A percentile compares a stretch with the other conserved stretches of the same genome.
phyloP scores from a whole-genome alignment of 1,140 invertebrate genomes.

The Anoplolepis gracilipes region DNA sequence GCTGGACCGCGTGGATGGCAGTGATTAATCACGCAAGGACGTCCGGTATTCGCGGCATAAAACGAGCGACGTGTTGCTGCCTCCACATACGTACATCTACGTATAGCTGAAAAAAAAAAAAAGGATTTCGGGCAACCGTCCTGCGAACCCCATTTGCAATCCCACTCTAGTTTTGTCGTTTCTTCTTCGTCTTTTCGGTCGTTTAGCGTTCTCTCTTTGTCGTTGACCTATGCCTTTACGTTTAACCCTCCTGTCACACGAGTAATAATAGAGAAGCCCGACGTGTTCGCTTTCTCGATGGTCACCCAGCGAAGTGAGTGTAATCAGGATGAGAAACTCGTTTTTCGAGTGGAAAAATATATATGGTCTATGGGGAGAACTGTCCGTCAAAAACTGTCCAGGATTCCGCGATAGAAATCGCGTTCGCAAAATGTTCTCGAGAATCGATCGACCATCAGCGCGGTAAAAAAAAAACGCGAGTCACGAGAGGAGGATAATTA shows the following conservation, averaged over 20 bases:
- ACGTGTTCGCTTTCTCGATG: neutral
- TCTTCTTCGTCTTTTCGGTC: slow-evolving; percentile 3
- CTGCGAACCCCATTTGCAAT: slow-evolving; percentile 36
- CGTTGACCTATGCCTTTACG: neutral
- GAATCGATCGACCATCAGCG: slow-evolving; percentile 55
- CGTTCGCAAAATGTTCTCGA: slow-evolving; percentile 49
- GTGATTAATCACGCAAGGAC: slow-evolving; percentile 76
- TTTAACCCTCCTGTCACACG: slow-evolving; percentile 24
- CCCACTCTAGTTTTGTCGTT: slow-evolving; percentile 35
- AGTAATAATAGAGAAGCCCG: slow-evolving; percentile 29
- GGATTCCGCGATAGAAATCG: neutral
- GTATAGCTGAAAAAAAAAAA: slow-evolving; percentile 65
- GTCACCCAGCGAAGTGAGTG: neutral
- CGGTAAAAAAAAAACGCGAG: slow-evolving; percentile 51
- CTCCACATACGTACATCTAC: slow-evolving; percentile 50
- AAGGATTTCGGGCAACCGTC: slow-evolving; percentile 64
- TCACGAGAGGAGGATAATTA: slow-evolving; percentile 66
- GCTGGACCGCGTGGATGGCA: slow-evolving; percentile 63
- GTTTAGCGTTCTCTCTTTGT: slow-evolving; percentile 22
- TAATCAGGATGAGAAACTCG: neutral
- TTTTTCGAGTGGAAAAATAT: slow-evolving; percentile 21
- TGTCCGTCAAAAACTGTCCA: slow-evolving; percentile 29
- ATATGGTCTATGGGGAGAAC: slow-evolving; percentile 31
- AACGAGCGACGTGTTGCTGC: slow-evolving; percentile 74
- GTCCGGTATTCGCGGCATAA: slow-evolving; percentile 70